Percentiles rank a stretch among this genome's conserved stretches.
Conservation (phyloP, 2,888 invertebrate species). For the Mactromeris polynyma region DNA sequence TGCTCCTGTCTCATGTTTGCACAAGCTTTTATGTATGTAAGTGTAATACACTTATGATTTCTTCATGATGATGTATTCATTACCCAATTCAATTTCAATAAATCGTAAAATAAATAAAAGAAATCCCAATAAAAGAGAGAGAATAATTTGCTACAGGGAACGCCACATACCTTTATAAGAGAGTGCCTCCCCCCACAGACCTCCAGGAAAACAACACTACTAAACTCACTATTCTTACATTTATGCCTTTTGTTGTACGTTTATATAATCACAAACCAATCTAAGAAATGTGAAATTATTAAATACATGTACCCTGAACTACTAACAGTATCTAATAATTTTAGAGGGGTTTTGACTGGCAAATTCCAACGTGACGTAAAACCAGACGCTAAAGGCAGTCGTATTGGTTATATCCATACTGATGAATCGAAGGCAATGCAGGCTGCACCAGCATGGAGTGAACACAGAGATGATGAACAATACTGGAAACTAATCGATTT, state of each 20-base stretch:
- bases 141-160: not conserved
- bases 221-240: not conserved
- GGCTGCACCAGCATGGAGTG: slow-evolving; percentile 69
- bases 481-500: slow-evolving; percentile 69
- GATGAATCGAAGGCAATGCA: slow-evolving; percentile 59
- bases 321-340: not conserved
- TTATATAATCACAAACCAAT: too few relatives aligned
- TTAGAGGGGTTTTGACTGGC: slow-evolving; percentile 70
- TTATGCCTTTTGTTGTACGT: not conserved
- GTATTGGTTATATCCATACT: slow-evolving; percentile 50
- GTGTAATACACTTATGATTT: too few relatives aligned
- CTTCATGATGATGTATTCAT: too few relatives aligned
- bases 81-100: too few relatives aligned
- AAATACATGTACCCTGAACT: too few relatives aligned
- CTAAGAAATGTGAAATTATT: too few relatives aligned
- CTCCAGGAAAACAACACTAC: too few relatives aligned
- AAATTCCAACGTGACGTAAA: slow-evolving; percentile 67
- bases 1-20: not conserved
- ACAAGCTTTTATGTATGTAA: too few relatives aligned
- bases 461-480: slow-evolving; percentile 52
- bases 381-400: slow-evolving; percentile 47
- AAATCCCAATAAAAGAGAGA: too few relatives aligned
- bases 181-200: not conserved
- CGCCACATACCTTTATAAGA: too few relatives aligned
- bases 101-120: too few relatives aligned